These are phyloP conservation scores for Rhineura floridana DNA, from an alignment of 2,113 vertebrate genomes.

Conservation along the genomic window DNA sequence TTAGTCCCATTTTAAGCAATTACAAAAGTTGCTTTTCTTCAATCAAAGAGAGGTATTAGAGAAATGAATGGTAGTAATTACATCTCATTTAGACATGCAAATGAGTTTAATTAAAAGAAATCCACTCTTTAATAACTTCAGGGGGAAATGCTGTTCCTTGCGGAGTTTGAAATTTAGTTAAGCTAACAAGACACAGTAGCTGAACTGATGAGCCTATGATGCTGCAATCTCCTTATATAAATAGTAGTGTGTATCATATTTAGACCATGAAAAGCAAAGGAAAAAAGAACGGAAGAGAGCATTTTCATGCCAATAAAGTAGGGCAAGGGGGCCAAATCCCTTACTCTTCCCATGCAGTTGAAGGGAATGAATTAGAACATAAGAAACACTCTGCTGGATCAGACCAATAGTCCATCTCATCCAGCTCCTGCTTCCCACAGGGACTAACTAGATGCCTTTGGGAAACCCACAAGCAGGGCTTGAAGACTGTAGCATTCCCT, in stretches of 20 bases:
- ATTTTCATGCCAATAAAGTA: fast-evolving
- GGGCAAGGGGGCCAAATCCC: background rate
- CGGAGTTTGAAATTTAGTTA: conserved; percentile 79
- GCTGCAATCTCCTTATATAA: conserved; percentile 73
- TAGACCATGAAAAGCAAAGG: background rate
- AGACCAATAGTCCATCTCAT: background rate
- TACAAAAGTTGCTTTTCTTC: conserved; percentile 80
- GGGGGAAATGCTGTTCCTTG: conserved; percentile 74
- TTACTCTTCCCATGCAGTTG: no score
- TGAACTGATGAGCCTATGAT: conserved; percentile 74
- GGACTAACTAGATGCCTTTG: background rate
- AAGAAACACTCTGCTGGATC: background rate
- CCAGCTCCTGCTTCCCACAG: background rate
- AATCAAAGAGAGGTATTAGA: conserved; percentile 80
- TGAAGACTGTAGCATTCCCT: background rate
- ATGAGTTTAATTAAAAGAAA: conserved; percentile 86
- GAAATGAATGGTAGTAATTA: conserved; percentile 86
- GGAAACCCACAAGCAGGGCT: background rate
- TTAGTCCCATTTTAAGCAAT: conserved; percentile 73
- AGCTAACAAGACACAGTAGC: conserved; percentile 80
- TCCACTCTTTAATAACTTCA: conserved; percentile 84
- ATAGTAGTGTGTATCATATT: conserved; percentile 58
- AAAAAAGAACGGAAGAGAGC: fast-evolving
- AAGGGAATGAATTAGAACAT: background rate
- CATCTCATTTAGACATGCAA: conserved; percentile 84